phyloP scores from a whole-genome alignment of 2,797 vertebrate species.

The Pangasius macronema region DNA sequence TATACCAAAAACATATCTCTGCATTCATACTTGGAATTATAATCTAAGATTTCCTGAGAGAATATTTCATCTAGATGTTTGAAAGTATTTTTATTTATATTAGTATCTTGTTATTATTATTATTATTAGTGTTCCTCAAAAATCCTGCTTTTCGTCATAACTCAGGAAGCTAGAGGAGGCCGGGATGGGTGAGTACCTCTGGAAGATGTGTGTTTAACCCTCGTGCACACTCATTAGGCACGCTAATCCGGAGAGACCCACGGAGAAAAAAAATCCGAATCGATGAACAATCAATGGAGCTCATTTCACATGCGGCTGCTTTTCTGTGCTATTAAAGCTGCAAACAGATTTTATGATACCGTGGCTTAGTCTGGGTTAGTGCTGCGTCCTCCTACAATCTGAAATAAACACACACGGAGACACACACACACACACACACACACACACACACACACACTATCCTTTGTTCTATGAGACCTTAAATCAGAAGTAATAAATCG shows the following conservation, averaged over 20 bases:
- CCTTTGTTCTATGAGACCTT: background rate
- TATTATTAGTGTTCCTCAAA: background rate
- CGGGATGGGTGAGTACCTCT: constrained; percentile 51
- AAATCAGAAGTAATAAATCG: constrained; percentile 5
- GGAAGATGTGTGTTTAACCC: constrained; percentile 61
- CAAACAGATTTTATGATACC: background rate
- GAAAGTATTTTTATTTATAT: background rate
- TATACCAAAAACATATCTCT: background rate
- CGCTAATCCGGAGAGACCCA: constrained; percentile 39
- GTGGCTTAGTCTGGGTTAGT: background rate
- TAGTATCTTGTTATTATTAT: background rate
- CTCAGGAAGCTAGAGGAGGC: constrained; percentile 41
- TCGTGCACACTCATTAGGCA: constrained; percentile 52
- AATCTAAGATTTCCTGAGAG: background rate
- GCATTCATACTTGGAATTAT: background rate
- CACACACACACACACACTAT: background rate
- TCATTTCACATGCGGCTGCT: constrained; percentile 54
- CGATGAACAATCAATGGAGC: constrained; percentile 68
- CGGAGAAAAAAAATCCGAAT: constrained; percentile 62
- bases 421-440: background rate
- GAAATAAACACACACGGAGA: background rate
- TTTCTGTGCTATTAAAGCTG: constrained; percentile 20
- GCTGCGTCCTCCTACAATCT: background rate
- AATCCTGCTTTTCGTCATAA: constrained; percentile 14
- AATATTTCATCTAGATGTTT: background rate